Base-by-base conservation (phyloP, 2,888 invertebrate species). In the Oligia fasciuncula region DNA sequence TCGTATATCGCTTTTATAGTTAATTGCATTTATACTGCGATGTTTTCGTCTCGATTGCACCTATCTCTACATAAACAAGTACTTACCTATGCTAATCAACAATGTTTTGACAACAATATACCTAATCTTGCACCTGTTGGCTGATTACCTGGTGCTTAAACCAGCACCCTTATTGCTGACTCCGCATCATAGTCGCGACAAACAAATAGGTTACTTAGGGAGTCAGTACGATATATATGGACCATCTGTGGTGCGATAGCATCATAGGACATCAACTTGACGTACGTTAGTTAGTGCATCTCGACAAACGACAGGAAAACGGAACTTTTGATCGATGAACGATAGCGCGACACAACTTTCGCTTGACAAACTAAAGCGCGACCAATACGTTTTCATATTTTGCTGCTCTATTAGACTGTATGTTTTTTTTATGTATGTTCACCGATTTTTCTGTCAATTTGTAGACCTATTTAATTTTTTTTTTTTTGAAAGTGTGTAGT, bases 41-140 rank as follows among this genome's bases (percentile, higher is more conserved):
- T 76, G 49, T 79, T 78, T 79, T 51, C 17, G 51, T 68, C 29
- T 60, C 57, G 29, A 60, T 68, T 79, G 23, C 67, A 67, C 8
- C 19, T 77, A 57, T 77, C 35, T 57, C 11, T 29, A 29, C 9
- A 68, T 49, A 43, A 67, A 67, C 35, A 79, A 79, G 14, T 17
- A 57, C 35, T 8, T 35, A n/a, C 40, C n/a, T 29, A n/a, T 5
- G 46, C 60, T 68, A 62, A 68, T 67, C 29, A 43, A 49, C 11
- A 29, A 14, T 51, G 69, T 78, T 79, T 69, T 69, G 29, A 62
- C 49, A 62, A 62, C 49, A 77, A 60, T 66, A 49, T 49, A 29
- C 29, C 29, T 29, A 23, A 60, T 60, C 67, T 49, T 49, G 14
- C 29, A 78, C 43, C 51, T 43, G 51, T 69, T 79, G 6, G 0